phyloP scores from a whole-genome alignment of 2,888 invertebrate species.

The Coronaproctus castanopsis region DNA sequence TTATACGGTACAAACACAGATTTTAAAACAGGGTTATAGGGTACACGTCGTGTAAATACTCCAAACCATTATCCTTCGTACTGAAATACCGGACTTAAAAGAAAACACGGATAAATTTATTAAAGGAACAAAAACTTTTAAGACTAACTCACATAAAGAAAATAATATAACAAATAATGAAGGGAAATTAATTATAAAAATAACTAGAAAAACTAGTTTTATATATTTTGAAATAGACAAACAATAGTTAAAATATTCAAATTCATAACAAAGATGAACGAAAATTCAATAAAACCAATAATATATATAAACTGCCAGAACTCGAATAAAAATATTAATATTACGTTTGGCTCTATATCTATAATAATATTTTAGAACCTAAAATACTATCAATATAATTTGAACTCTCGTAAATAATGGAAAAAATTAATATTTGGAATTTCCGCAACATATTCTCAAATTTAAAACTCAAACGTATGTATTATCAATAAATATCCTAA shows the following conservation, averaged over 20 bases:
- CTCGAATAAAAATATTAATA: background rate
- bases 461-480: too few species aligned
- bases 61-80: background rate
- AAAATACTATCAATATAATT: background rate
- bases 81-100: background rate
- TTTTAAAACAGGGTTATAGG: too few species aligned
- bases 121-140: background rate
- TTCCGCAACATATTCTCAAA: too few species aligned
- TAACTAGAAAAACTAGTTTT: background rate
- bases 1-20: too few species aligned
- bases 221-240: background rate
- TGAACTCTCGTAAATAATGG: background rate
- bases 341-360: background rate
- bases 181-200: background rate
- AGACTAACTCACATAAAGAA: background rate
- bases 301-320: background rate
- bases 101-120: background rate
- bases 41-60: too few species aligned
- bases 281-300: background rate
- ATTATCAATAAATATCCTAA: background rate
- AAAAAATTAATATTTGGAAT: background rate
- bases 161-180: conserved; percentile 3
- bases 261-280: background rate
- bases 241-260: background rate
- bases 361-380: background rate